These are phyloP conservation scores for Cartodere bifasciata DNA, from an alignment of 2,888 invertebrate genomes.

Conservation along the genomic window DNA sequence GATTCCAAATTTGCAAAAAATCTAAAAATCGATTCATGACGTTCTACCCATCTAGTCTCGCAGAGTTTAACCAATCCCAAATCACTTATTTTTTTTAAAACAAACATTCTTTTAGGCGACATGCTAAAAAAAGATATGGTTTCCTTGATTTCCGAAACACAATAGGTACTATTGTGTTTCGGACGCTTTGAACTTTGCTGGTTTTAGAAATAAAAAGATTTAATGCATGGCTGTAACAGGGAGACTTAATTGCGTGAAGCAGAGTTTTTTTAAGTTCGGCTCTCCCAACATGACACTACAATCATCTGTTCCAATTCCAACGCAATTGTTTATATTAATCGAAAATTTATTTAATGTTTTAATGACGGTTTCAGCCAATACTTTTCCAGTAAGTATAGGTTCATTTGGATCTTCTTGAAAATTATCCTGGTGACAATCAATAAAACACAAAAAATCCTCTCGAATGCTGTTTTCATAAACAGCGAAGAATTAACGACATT, in stretches of 20 bases:
- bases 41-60: slow-evolving; percentile 3
- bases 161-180: slow-evolving; percentile 16
- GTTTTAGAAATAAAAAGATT: slow-evolving; percentile 19
- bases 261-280: slow-evolving; percentile 16
- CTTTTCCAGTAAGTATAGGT: slow-evolving; percentile 15
- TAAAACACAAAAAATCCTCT: slow-evolving; percentile 18
- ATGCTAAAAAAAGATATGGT: slow-evolving; percentile 14
- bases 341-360: too few relatives aligned
- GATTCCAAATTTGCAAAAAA: slow-evolving; percentile 2
- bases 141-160: too few relatives aligned
- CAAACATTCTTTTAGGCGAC: too few relatives aligned
- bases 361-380: too few relatives aligned
- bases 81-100: slow-evolving; percentile 11
- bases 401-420: too few relatives aligned
- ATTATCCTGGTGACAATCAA: slow-evolving; percentile 15
- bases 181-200: slow-evolving; percentile 15
- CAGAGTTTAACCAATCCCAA: slow-evolving; percentile 10
- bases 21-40: slow-evolving; percentile 4
- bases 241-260: slow-evolving; percentile 16
- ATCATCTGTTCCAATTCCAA: slow-evolving; percentile 19
- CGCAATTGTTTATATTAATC: too few relatives aligned
- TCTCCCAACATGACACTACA: slow-evolving; percentile 22
- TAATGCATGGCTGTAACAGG: slow-evolving; percentile 19
- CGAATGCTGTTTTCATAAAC: slow-evolving; percentile 11
- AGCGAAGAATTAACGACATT: slow-evolving; percentile 18